These are phyloP conservation scores for Nezara viridula DNA, from an alignment of 2,888 invertebrate genomes.

Conservation along the genomic window DNA sequence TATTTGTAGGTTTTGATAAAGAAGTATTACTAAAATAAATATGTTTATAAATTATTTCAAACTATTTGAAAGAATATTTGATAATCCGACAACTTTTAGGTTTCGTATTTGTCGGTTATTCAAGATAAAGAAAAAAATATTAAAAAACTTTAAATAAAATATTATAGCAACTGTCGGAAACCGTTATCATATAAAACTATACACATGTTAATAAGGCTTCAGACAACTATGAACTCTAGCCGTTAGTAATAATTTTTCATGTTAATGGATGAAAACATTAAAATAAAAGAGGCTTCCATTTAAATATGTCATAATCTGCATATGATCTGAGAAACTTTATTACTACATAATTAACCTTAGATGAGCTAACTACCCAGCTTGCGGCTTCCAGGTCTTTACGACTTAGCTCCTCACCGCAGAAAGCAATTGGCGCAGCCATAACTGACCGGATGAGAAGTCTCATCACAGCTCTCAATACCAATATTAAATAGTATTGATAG, in stretches of 20 bases:
- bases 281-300: neutral
- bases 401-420: neutral
- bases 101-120: no score
- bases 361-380: neutral
- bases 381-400: neutral
- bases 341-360: neutral
- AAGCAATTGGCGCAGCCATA: neutral
- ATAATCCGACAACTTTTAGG: no score
- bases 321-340: neutral
- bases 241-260: neutral
- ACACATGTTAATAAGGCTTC: neutral
- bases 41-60: no score
- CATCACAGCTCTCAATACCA: neutral
- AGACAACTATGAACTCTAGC: neutral
- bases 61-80: no score
- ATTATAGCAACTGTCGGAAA: no score
- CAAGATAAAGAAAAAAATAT: no score
- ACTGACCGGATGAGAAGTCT: neutral
- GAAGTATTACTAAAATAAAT: no score
- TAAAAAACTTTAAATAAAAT: no score
- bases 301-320: neutral
- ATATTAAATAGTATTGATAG: neutral
- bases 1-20: no score
- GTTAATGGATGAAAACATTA: neutral
- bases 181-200: neutral